Conservation (phyloP, 1,140 invertebrate genomes). For the Megathymus violae region DNA sequence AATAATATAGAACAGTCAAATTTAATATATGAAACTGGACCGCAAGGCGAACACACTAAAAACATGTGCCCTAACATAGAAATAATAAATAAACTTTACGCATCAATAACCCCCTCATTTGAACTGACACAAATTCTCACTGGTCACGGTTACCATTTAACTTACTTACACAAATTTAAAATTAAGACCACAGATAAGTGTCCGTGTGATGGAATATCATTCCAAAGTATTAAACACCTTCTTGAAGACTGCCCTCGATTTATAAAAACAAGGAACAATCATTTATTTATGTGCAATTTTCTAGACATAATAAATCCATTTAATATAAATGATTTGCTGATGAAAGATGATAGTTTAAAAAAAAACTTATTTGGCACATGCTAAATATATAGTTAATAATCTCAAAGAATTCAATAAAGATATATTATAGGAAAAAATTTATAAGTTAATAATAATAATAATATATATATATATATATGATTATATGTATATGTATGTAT, state of each 20-base stretch:
- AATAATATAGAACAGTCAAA: neutral
- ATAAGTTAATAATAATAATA: too few species aligned
- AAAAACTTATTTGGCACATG: neutral
- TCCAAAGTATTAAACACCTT: neutral
- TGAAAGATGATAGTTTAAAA: neutral
- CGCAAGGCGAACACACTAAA: neutral
- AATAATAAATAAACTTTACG: neutral
- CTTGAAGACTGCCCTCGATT: neutral
- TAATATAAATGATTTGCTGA: neutral
- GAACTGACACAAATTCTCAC: neutral
- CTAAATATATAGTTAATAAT: neutral
- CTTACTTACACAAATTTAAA: neutral
- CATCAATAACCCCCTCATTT: neutral
- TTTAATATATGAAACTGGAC: neutral
- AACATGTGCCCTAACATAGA: neutral
- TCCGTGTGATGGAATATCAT: neutral
- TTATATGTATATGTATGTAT: too few species aligned
- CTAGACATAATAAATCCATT: neutral
- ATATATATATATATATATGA: too few species aligned
- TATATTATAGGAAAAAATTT: neutral
- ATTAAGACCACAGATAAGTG: neutral
- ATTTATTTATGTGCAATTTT: neutral
- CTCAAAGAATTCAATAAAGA: neutral
- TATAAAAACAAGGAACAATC: neutral
- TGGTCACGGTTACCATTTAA: neutral